These are phyloP conservation scores for Zaprionus vittiger DNA, from an alignment of 1,140 invertebrate species.

Conservation along the genomic window DNA sequence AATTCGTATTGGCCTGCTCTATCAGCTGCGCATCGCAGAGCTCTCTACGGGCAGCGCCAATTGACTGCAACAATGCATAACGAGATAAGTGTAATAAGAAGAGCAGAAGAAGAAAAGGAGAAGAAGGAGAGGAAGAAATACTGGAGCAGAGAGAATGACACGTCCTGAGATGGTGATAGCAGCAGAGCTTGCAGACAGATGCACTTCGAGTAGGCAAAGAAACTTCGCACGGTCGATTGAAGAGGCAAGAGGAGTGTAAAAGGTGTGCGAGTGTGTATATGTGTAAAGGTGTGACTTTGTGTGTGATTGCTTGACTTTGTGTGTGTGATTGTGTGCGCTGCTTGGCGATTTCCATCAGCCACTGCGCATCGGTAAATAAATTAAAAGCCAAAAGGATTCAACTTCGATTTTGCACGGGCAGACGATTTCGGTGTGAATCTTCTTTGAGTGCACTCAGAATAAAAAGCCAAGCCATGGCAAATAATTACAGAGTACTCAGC, in stretches of 20 bases:
- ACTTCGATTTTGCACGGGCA: slow-evolving; percentile 12
- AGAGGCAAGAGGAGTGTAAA: neutral
- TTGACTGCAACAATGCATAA: slow-evolving; percentile 67
- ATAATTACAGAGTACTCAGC: slow-evolving; percentile 36
- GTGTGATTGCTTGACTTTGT: neutral
- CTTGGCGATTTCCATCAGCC: neutral
- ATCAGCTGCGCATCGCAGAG: slow-evolving; percentile 59
- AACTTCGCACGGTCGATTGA: neutral
- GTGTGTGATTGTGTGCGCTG: neutral
- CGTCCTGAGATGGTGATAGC: slow-evolving; percentile 3
- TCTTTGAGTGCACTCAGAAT: slow-evolving; percentile 28
- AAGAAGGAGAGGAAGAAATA: neutral
- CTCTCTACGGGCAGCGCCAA: slow-evolving; percentile 26
- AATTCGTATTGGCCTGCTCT: slow-evolving; percentile 50
- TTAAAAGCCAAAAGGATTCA: slow-evolving; percentile 43
- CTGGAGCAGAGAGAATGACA: slow-evolving; percentile 1
- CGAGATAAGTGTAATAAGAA: slow-evolving; percentile 73
- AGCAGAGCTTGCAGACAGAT: neutral
- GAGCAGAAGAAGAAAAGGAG: slow-evolving; percentile 40
- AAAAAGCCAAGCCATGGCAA: slow-evolving; percentile 36
- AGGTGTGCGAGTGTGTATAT: neutral
- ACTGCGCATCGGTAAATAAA: slow-evolving; percentile 50
- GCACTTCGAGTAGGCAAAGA: neutral
- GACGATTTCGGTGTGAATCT: slow-evolving; percentile 23
- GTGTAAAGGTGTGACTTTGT: neutral